These are phyloP conservation scores for Epicauta chinensis DNA, from an alignment of 1,140 invertebrate genomes.

Conservation along the genomic window DNA sequence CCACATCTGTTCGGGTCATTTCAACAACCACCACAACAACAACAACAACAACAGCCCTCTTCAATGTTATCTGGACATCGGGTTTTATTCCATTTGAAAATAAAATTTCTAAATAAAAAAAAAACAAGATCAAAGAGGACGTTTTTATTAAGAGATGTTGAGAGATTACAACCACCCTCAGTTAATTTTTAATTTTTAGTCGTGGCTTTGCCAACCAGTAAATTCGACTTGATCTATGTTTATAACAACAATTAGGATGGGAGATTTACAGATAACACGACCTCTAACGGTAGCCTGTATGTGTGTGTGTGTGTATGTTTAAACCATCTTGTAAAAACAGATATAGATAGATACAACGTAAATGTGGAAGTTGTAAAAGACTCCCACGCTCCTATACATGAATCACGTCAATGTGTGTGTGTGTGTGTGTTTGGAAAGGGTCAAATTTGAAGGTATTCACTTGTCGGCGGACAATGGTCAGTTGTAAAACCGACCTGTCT, in stretches of 20 bases:
- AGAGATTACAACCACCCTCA: too few relatives aligned
- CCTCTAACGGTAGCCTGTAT: constrained; percentile 20
- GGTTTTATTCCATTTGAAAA: background rate
- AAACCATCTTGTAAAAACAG: constrained; percentile 12
- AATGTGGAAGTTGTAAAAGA: constrained; percentile 9
- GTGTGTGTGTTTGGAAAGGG: constrained; percentile 2
- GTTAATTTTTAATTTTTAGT: too few relatives aligned
- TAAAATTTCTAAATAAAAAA: too few relatives aligned
- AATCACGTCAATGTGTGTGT: background rate
- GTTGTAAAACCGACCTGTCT: constrained; percentile 12
- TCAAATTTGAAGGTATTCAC: constrained; percentile 16
- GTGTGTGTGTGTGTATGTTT: too few relatives aligned
- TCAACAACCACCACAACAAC: background rate
- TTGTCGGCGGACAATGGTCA: constrained; percentile 24
- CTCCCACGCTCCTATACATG: constrained; percentile 24
- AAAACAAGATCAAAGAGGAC: too few relatives aligned
- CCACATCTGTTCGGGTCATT: constrained; percentile 20
- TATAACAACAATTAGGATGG: constrained; percentile 15
- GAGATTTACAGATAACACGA: constrained; percentile 18
- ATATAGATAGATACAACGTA: constrained; percentile 6
- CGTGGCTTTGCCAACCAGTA: too few relatives aligned
- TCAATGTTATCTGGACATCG: constrained; percentile 16
- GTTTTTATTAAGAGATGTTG: too few relatives aligned
- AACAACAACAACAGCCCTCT: background rate
- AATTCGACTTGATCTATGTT: too few relatives aligned